Evolutionary conservation across 2,797 vertebrate genomes (phyloP).

Genomic region (Tragelaphus oryx): DNA sequence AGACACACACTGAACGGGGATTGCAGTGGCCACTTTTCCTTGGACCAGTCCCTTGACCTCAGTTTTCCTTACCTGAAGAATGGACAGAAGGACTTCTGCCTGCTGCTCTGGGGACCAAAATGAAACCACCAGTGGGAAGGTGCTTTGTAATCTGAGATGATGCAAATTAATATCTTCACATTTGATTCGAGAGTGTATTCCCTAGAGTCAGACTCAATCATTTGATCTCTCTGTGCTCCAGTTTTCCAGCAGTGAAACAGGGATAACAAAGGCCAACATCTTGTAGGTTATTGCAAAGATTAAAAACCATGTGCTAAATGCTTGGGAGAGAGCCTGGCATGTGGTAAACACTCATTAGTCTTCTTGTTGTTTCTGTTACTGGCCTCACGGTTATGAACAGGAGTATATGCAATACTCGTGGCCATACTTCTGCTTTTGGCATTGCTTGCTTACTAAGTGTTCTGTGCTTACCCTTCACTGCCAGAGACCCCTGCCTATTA

Average conservation of each 20-base stretch:
- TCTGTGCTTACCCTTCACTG: background rate
- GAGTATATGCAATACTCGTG: fast-evolving
- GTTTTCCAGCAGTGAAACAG: background rate
- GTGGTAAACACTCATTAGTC: background rate
- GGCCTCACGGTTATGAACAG: background rate
- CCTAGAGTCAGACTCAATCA: background rate
- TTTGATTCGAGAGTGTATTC: background rate
- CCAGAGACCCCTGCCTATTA: background rate
- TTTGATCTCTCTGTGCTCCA: background rate
- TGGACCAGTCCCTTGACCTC: background rate
- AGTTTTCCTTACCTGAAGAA: background rate
- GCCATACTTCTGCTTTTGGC: background rate
- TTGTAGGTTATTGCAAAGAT: background rate
- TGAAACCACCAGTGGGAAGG: background rate
- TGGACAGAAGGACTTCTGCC: background rate
- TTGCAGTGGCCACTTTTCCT: background rate
- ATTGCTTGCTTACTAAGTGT: background rate
- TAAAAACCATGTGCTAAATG: background rate
- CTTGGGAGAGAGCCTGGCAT: background rate
- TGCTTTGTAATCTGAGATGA: background rate
- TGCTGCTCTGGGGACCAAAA: background rate
- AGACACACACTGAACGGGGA: background rate
- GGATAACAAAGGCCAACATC: background rate
- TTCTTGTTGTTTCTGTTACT: no score
- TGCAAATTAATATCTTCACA: background rate